Evolutionary conservation across 2,113 vertebrate species (phyloP).

Genomic region (Calidris pygmaea): DNA sequence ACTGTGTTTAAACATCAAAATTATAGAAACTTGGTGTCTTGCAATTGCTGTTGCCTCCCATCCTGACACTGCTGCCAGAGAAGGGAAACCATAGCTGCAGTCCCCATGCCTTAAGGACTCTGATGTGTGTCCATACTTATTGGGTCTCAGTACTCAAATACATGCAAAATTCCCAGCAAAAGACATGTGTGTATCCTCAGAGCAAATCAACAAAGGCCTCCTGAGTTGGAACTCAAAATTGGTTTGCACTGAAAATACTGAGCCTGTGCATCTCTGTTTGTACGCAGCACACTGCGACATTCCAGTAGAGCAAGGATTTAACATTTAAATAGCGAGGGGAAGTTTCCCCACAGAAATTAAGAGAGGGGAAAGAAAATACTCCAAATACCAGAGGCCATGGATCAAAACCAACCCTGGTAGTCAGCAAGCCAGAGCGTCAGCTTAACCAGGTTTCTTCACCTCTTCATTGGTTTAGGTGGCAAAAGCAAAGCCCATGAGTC

Average conservation of each 20-base stretch:
- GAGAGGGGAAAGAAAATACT: slow-evolving; percentile 46
- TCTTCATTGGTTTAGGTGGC: not conserved
- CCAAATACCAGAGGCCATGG: slow-evolving; percentile 23
- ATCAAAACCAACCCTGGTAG: not conserved
- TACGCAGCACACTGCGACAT: slow-evolving; percentile 2
- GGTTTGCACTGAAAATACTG: not conserved
- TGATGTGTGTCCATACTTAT: not conserved
- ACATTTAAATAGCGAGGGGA: not conserved
- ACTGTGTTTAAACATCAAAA: not conserved
- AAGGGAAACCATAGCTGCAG: not conserved
- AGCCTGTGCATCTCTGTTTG: slow-evolving; percentile 23
- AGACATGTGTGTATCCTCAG: not conserved
- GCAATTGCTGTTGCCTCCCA: not conserved
- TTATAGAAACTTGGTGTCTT: not conserved
- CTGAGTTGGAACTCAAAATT: not conserved
- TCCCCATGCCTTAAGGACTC: not conserved
- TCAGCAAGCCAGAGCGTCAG: not conserved
- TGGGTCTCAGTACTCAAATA: not conserved
- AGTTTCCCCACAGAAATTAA: slow-evolving; percentile 19
- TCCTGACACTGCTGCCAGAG: not conserved
- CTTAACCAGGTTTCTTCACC: not conserved
- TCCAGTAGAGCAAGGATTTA: not conserved
- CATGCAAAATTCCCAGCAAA: not conserved
- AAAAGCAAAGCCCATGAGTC: not conserved
- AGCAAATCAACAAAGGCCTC: not conserved